phyloP scores from a whole-genome alignment of 2,888 invertebrate species.

The Dichetophora obliterata region DNA sequence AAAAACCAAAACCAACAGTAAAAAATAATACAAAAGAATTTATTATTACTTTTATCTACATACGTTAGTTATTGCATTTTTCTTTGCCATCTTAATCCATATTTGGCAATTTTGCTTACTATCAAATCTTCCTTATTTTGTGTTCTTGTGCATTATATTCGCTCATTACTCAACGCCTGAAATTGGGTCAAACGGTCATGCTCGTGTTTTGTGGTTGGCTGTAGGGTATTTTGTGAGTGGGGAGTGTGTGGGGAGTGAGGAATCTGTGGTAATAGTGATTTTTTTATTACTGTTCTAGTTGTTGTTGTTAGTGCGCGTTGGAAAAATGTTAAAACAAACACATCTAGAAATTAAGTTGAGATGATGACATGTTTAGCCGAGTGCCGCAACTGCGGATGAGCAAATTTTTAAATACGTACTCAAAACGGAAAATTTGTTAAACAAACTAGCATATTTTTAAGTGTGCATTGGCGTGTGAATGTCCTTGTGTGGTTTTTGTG shows the following conservation, averaged over 20 bases:
- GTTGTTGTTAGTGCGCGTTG: not conserved
- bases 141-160: slow-evolving; percentile 40
- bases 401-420: slow-evolving; percentile 32
- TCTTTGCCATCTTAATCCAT: not conserved
- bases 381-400: slow-evolving; percentile 33
- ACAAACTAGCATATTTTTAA: not conserved
- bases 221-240: not conserved
- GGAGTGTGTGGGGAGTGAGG: not conserved
- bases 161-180: slow-evolving; percentile 57
- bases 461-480: not conserved
- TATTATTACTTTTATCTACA: not conserved
- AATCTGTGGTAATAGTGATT: not conserved
- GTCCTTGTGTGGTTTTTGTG: not conserved
- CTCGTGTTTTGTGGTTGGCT: slow-evolving; percentile 51
- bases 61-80: not conserved
- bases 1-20: not conserved
- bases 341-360: slow-evolving; percentile 28
- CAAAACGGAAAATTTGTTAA: slow-evolving; percentile 17
- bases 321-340: not conserved
- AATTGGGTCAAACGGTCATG: slow-evolving; percentile 69
- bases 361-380: slow-evolving; percentile 20
- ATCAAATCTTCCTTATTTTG: not conserved
- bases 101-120: not conserved
- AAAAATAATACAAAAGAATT: not conserved
- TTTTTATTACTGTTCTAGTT: not conserved